Evolutionary conservation across 2,797 vertebrate genomes (phyloP).

Genomic region (Sus cebifrons): DNA sequence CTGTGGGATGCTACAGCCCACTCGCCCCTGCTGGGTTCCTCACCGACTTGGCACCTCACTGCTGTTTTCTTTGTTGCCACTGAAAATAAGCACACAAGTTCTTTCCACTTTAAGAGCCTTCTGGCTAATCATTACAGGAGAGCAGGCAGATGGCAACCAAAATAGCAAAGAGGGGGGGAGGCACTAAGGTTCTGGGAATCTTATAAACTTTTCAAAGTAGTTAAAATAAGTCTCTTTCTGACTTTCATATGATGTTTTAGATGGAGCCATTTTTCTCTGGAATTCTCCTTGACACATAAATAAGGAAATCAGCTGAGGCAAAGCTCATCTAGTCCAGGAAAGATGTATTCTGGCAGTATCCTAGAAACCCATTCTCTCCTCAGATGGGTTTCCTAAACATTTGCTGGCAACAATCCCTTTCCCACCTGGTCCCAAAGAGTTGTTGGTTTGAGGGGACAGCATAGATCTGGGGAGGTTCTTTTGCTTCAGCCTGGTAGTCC

Average conservation of each 20-base stretch:
- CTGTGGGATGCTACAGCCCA: not conserved
- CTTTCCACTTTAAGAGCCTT: slow-evolving; percentile 69
- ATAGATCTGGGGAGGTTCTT: not conserved
- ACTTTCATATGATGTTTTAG: not conserved
- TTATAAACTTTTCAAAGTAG: slow-evolving; percentile 31
- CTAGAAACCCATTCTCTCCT: not conserved
- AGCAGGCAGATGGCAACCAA: slow-evolving; percentile 63
- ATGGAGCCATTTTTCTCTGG: not conserved
- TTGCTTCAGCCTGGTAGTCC: not conserved
- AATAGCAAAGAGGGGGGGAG: slow-evolving; percentile 48
- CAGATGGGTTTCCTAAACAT: not conserved
- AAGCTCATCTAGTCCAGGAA: slow-evolving; percentile 6
- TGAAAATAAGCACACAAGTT: slow-evolving; percentile 24
- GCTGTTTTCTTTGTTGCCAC: not conserved
- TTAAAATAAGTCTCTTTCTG: slow-evolving; percentile 38
- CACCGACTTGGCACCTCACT: not conserved
- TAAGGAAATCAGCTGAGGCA: not conserved
- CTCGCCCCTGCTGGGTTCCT: not conserved
- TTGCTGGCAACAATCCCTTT: not conserved
- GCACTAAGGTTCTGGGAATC: slow-evolving; percentile 28
- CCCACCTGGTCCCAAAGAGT: not conserved
- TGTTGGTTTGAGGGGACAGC: not conserved
- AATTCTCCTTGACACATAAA: not conserved
- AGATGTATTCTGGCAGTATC: not conserved
- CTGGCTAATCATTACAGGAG: slow-evolving; percentile 52